Conservation (phyloP, 2,888 invertebrate species). For the Synergus itoensis region DNA sequence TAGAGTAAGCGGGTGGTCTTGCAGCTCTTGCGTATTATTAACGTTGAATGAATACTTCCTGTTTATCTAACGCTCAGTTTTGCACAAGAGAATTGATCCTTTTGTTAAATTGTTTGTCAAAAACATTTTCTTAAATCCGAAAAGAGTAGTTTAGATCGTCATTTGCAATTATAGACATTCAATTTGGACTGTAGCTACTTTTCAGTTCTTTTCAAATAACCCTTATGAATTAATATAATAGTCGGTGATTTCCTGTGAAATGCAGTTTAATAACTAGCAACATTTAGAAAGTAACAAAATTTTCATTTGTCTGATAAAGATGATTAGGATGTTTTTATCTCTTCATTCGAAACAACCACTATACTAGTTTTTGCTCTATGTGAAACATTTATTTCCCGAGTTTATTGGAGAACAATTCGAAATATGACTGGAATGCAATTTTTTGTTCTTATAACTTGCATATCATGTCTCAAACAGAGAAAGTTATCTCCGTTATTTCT, state of each 20-base stretch:
- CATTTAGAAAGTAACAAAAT: not conserved
- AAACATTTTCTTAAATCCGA: too few relatives aligned
- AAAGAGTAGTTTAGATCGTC: not conserved
- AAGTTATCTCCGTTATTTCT: conserved; percentile 53
- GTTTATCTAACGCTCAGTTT: not conserved
- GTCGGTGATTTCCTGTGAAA: not conserved
- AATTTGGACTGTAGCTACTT: too few relatives aligned
- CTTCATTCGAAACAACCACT: not conserved
- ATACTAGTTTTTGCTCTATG: not conserved
- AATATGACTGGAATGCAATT: conserved; percentile 11
- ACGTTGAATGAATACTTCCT: conserved; percentile 18
- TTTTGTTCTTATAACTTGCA: conserved; percentile 36
- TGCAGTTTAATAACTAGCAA: not conserved
- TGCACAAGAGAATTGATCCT: not conserved
- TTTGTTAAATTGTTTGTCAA: not conserved
- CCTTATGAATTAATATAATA: not conserved
- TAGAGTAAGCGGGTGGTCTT: conserved; percentile 31
- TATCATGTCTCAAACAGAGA: conserved; percentile 48
- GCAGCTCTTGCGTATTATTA: conserved; percentile 9
- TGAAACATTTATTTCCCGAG: not conserved
- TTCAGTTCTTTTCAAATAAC: too few relatives aligned
- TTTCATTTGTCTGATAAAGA: not conserved
- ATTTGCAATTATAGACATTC: not conserved
- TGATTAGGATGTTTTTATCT: not conserved
- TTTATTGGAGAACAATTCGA: not conserved